Percentiles rank a stretch among this genome's conserved stretches.
These are phyloP conservation scores for Endotricha flammealis DNA, from an alignment of 2,888 invertebrate genomes.

Conservation along the genomic window DNA sequence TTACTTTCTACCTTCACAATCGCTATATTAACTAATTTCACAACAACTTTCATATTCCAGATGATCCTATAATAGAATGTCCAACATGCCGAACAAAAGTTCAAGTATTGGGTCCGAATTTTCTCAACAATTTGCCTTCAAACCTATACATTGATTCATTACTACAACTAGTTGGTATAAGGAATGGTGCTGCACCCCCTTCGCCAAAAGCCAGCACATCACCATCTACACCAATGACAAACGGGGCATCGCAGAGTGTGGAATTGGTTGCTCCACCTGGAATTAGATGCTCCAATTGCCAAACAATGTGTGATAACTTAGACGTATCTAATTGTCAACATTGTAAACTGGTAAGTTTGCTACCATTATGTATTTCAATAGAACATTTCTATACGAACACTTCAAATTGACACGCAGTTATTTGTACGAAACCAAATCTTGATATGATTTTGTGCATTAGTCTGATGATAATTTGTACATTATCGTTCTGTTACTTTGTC, in stretches of 20 bases:
- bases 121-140: conserved; percentile 78
- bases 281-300: conserved; percentile 50
- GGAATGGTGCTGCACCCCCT: conserved; percentile 18
- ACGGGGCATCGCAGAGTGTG: conserved; percentile 36
- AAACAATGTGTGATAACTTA: conserved; percentile 47
- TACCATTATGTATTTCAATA: no score
- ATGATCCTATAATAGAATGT: conserved; percentile 61
- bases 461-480: no score
- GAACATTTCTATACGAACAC: no score
- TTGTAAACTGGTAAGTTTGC: conserved; percentile 77
- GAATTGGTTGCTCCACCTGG: conserved; percentile 56
- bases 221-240: conserved; percentile 27
- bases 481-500: no score
- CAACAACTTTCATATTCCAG: conserved; percentile 32
- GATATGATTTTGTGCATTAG: no score
- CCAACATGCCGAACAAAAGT: conserved; percentile 78
- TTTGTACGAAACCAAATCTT: no score
- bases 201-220: conserved; percentile 33
- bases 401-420: no score
- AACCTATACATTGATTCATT: conserved; percentile 83
- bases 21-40: no score
- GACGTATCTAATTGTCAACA: conserved; percentile 71
- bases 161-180: conserved; percentile 65
- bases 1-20: no score
- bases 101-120: conserved; percentile 65